phyloP scores from a whole-genome alignment of 2,797 vertebrate genomes.

The Dendrocincla tyrannina region DNA sequence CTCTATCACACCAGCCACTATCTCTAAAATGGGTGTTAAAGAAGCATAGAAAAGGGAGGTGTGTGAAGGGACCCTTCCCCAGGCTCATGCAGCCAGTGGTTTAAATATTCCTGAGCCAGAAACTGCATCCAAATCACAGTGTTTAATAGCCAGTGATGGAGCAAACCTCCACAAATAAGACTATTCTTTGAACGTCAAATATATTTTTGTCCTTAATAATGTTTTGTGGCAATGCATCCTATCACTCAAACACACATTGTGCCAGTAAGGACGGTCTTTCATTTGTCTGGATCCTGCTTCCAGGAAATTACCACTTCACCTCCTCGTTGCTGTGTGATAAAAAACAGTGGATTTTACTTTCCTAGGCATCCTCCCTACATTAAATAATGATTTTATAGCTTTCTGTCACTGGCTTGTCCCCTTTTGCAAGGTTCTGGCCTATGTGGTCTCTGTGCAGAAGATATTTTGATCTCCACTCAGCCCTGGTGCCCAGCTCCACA shows the following conservation, averaged over 20 bases:
- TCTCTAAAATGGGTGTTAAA: not conserved
- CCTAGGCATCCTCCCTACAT: not conserved
- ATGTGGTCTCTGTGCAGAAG: not conserved
- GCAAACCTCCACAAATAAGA: not conserved
- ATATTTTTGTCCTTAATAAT: not conserved
- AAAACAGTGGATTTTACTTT: not conserved
- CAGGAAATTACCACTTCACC: not conserved
- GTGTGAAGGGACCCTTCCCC: not conserved
- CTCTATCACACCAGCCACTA: not conserved
- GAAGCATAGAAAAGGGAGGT: not conserved
- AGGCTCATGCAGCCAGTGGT: not conserved
- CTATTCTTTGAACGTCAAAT: not conserved
- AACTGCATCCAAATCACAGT: not conserved
- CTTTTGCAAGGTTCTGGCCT: not conserved
- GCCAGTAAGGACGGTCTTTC: not conserved
- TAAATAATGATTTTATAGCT: not conserved
- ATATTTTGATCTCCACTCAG: not conserved
- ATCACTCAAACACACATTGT: not conserved
- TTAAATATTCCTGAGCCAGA: not conserved
- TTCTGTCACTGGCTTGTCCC: not conserved
- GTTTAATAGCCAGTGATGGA: not conserved
- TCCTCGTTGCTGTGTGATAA: not conserved
- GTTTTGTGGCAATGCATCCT: not conserved
- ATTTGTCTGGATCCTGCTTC: not conserved
- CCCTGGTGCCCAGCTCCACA: not conserved